Conservation (phyloP, 2,797 vertebrate species). For the Myotis vivesi region DNA sequence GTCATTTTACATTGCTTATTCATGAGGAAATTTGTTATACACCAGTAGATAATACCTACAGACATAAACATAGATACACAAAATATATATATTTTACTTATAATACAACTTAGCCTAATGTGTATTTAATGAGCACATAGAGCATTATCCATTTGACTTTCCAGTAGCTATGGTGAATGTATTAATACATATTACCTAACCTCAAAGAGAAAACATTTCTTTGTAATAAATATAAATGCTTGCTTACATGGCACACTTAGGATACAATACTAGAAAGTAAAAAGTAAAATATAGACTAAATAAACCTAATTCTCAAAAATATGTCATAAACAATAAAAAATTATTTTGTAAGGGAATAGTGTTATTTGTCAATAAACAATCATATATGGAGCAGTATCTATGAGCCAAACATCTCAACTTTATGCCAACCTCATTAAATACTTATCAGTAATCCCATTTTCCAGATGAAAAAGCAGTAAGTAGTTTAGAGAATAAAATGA, state of each 20-base stretch:
- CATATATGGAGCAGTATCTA: not conserved
- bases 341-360: not conserved
- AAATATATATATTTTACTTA: not conserved
- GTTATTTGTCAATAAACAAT: not conserved
- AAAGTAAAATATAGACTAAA: not conserved
- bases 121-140: not conserved
- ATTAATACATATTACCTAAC: not conserved
- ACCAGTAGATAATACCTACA: not conserved
- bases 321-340: not conserved
- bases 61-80: not conserved
- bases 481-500: not conserved
- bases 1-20: not conserved
- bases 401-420: not conserved
- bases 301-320: not conserved
- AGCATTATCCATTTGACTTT: not conserved
- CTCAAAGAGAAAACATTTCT: not conserved
- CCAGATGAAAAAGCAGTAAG: not conserved
- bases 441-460: not conserved
- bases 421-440: not conserved
- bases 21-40: not conserved
- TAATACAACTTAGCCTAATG: not conserved
- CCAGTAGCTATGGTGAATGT: not conserved
- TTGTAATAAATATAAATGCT: conserved; percentile 3
- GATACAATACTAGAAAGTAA: not conserved
- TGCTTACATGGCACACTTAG: not conserved